A percentile compares a stretch with the other conserved stretches of the same genome.
Evolutionary conservation across 2,888 invertebrate genomes (phyloP).

Genomic region (Pseudolycoriella hygida): DNA sequence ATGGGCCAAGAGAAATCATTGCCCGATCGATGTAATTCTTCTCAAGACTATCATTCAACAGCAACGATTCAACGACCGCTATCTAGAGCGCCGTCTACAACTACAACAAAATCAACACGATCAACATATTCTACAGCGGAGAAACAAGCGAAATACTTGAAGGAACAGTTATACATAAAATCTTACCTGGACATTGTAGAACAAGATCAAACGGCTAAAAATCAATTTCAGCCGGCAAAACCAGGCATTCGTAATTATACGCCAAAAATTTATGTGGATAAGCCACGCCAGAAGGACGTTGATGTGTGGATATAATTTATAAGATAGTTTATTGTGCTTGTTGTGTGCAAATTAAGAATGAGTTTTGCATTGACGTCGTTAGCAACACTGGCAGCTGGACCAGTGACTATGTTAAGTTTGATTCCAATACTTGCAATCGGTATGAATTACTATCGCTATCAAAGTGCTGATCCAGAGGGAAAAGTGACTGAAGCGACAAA

Average conservation of each 20-base stretch:
- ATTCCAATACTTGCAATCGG: slow-evolving; percentile 68
- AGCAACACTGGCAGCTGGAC: slow-evolving; percentile 34
- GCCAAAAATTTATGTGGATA: slow-evolving; percentile 42
- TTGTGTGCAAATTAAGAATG: neutral
- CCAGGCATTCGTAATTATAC: slow-evolving; percentile 52
- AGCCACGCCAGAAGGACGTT: slow-evolving; percentile 28
- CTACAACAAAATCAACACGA: slow-evolving; percentile 17
- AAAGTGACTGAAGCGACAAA: slow-evolving; percentile 50
- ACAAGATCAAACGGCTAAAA: slow-evolving; percentile 30
- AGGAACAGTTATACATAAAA: slow-evolving; percentile 36
- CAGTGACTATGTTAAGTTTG: slow-evolving; percentile 50
- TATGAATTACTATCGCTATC: slow-evolving; percentile 63
- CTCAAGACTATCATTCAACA: slow-evolving; percentile 16
- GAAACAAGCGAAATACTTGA: slow-evolving; percentile 31
- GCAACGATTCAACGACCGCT: slow-evolving; percentile 3
- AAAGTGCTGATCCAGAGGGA: slow-evolving; percentile 66
- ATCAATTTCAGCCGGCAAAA: slow-evolving; percentile 32
- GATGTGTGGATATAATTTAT: slow-evolving; percentile 48
- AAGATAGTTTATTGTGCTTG: no score
- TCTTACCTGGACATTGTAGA: slow-evolving; percentile 34
- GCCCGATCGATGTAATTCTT: slow-evolving; percentile 17
- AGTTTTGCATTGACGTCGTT: neutral
- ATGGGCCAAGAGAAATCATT: slow-evolving; percentile 32
- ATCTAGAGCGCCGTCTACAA: slow-evolving; percentile 7
- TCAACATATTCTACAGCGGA: slow-evolving; percentile 21